phyloP scores from a whole-genome alignment of 1,140 invertebrate genomes.

The Campodea augens region DNA sequence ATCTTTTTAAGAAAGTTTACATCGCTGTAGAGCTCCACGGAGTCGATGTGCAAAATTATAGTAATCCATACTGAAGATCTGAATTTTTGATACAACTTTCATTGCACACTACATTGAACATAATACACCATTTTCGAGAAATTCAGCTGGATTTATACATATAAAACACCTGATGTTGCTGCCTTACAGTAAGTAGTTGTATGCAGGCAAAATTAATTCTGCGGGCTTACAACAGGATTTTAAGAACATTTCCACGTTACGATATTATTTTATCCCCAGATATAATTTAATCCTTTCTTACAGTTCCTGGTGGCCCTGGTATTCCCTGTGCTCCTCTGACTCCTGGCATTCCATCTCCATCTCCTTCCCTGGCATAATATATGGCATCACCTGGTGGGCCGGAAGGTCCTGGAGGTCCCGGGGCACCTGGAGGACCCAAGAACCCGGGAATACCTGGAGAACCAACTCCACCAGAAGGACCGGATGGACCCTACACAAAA shows the following conservation, averaged over 20 bases:
- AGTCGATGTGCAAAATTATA: too few relatives aligned
- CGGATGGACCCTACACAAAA: slow-evolving; percentile 6
- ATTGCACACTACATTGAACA: too few relatives aligned
- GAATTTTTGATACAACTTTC: too few relatives aligned
- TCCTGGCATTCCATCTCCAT: slow-evolving; percentile 11
- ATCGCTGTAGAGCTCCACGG: too few relatives aligned
- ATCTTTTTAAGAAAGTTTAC: too few relatives aligned
- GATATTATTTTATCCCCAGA: background rate
- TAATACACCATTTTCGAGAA: too few relatives aligned
- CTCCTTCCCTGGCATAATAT: slow-evolving; percentile 13
- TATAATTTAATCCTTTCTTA: slow-evolving; percentile 3
- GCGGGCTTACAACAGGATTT: background rate
- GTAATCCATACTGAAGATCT: too few relatives aligned
- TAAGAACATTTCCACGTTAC: background rate
- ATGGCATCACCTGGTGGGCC: slow-evolving; percentile 21
- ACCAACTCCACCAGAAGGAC: slow-evolving; percentile 20
- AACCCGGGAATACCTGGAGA: slow-evolving; percentile 18
- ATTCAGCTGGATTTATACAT: too few relatives aligned
- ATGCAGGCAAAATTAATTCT: too few relatives aligned
- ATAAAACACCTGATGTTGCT: too few relatives aligned
- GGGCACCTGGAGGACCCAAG: slow-evolving; percentile 25
- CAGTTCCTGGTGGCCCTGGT: slow-evolving; percentile 14
- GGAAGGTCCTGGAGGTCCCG: slow-evolving; percentile 23
- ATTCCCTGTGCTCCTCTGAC: slow-evolving; percentile 6
- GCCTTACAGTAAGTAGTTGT: too few relatives aligned